phyloP scores from a whole-genome alignment of 2,888 invertebrate genomes.

The Callyntrura sp. region DNA sequence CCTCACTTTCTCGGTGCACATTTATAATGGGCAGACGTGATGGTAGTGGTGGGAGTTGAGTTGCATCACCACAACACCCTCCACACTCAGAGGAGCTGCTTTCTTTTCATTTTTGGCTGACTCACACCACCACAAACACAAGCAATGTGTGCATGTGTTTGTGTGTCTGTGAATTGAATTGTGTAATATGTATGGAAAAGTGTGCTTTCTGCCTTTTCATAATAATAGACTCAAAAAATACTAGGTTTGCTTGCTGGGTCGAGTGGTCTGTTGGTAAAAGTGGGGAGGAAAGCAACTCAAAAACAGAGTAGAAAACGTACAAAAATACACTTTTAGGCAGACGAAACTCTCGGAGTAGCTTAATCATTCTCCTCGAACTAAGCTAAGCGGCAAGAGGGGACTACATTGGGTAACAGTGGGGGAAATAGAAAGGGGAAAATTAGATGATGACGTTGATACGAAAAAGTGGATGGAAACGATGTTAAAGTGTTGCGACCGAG shows the following conservation, averaged over 20 bases:
- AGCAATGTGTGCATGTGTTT: not conserved
- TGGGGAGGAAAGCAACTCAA: not conserved
- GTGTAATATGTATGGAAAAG: not conserved
- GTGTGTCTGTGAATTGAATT: not conserved
- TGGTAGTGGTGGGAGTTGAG: not conserved
- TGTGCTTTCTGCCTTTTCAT: not conserved
- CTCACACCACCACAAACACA: constrained; percentile 35
- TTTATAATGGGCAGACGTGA: constrained; percentile 46
- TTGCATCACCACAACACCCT: constrained; percentile 20
- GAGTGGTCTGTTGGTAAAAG: not conserved
- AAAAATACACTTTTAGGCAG: not conserved
- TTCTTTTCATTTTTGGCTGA: constrained; percentile 33
- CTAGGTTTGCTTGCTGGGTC: constrained; percentile 15
- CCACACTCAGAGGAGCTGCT: not conserved
- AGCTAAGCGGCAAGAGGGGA: constrained; percentile 13
- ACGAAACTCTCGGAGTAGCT: constrained; percentile 25
- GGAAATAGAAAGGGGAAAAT: constrained; percentile 29
- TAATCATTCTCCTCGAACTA: constrained; percentile 46
- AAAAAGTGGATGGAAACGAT: no score
- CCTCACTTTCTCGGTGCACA: constrained; percentile 48
- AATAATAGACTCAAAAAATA: constrained; percentile 31
- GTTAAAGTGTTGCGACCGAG: no score
- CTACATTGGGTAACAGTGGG: constrained; percentile 34
- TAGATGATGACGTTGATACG: constrained; percentile 11
- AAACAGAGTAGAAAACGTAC: not conserved